phyloP scores from a whole-genome alignment of 1,140 invertebrate species.

The Homarus americanus region DNA sequence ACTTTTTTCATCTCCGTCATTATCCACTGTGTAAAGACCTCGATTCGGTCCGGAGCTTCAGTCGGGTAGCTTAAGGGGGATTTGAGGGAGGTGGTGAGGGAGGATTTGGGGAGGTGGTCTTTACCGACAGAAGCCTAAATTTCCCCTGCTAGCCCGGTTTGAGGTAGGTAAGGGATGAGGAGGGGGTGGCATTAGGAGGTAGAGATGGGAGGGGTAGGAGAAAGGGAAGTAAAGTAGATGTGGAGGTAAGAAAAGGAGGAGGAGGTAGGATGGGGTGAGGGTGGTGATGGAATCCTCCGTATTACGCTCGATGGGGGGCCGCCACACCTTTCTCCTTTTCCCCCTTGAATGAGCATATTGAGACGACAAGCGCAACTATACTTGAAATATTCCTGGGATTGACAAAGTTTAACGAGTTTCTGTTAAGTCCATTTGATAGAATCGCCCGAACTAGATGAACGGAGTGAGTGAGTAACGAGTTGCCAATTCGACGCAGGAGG shows the following conservation, averaged over 20 bases:
- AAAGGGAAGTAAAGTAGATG: too few relatives aligned
- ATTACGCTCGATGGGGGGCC: background rate
- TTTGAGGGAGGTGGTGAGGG: too few relatives aligned
- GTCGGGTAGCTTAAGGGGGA: too few relatives aligned
- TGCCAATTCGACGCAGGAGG: background rate
- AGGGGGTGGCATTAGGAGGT: background rate
- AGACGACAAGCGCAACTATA: conserved; percentile 50
- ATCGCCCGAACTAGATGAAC: background rate
- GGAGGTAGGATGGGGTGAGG: background rate
- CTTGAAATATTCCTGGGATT: conserved; percentile 44
- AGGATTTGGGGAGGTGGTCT: too few relatives aligned
- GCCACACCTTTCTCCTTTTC: too few relatives aligned
- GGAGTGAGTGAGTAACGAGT: background rate
- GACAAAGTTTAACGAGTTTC: conserved; percentile 53
- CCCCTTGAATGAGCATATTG: conserved; percentile 48
- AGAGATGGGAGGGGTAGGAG: too few relatives aligned
- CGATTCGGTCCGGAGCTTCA: background rate
- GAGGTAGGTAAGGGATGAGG: too few relatives aligned
- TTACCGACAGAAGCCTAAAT: background rate
- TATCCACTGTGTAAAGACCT: background rate
- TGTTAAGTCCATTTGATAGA: conserved; percentile 26
- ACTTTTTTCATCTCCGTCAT: background rate
- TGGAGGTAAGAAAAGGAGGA: background rate
- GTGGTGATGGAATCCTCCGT: background rate
- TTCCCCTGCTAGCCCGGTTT: too few relatives aligned